Conservation (phyloP, 2,888 invertebrate species). For the Pogonocherus hispidulus region DNA sequence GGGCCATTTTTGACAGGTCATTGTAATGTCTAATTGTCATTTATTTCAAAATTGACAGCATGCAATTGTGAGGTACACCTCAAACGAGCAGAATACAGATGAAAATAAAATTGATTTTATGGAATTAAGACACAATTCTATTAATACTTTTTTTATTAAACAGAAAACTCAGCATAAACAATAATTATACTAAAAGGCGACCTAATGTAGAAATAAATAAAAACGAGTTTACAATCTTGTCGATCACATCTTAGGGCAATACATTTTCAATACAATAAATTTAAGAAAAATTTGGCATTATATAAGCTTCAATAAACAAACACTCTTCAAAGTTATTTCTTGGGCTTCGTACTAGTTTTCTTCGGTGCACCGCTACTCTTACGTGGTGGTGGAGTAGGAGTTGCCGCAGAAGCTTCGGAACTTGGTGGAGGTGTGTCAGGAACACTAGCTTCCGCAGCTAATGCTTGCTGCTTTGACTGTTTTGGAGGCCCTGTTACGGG, state of each 20-base stretch:
- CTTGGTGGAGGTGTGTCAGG: conserved; percentile 49
- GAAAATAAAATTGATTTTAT: too few species aligned
- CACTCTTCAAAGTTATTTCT: conserved; percentile 48
- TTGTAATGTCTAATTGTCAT: too few species aligned
- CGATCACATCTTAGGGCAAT: conserved; percentile 42
- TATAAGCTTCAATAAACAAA: conserved; percentile 26
- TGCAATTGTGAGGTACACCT: too few species aligned
- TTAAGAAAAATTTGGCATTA: conserved; percentile 24
- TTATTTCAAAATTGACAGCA: too few species aligned
- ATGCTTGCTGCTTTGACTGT: conserved; percentile 49
- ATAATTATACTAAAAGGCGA: conserved; percentile 37
- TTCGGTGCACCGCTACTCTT: conserved; percentile 61
- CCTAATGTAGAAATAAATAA: conserved; percentile 42
- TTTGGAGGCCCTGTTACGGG: conserved; percentile 56
- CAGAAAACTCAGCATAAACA: conserved; percentile 40
- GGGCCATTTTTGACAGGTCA: too few species aligned
- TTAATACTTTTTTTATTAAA: conserved; percentile 37
- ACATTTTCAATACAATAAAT: conserved; percentile 38
- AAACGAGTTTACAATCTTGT: conserved; percentile 33
- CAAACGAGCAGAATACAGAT: too few species aligned
- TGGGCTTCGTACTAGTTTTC: conserved; percentile 54
- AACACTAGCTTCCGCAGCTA: conserved; percentile 41
- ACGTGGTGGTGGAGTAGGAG: conserved; percentile 63
- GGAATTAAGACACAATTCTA: conserved; percentile 1
- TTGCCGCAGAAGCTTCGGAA: conserved; percentile 38